Conservation (phyloP, 2,113 vertebrate genomes). For the Rhinoptilus africanus region DNA sequence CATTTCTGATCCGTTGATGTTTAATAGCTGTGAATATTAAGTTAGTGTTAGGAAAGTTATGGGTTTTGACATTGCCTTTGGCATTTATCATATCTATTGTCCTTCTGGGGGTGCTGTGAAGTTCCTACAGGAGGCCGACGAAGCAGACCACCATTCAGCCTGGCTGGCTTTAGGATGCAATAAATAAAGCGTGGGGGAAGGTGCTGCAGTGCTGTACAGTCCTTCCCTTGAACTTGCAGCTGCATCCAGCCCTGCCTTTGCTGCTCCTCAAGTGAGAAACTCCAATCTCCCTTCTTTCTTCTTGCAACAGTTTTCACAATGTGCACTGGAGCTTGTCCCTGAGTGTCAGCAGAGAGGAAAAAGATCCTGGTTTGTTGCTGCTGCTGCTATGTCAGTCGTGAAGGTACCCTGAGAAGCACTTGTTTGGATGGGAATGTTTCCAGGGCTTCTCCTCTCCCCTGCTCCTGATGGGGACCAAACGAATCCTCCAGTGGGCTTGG, state of each 20-base stretch:
- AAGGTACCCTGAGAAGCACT: neutral
- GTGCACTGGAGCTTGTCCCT: rapidly evolving
- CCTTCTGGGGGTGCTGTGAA: neutral
- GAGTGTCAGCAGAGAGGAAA: neutral
- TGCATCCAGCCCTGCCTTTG: neutral
- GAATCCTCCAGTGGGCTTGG: neutral
- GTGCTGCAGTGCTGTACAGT: neutral
- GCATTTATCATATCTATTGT: neutral
- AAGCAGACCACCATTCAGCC: neutral
- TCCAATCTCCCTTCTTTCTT: neutral
- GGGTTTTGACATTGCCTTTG: neutral
- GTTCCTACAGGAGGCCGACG: neutral
- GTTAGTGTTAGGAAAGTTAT: neutral
- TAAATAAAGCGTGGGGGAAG: neutral
- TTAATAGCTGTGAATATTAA: neutral
- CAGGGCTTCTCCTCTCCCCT: neutral
- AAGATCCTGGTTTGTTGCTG: neutral
- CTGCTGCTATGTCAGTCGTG: rapidly evolving
- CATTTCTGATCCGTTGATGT: neutral
- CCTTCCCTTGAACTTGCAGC: neutral
- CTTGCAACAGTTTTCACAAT: neutral
- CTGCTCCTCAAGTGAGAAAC: neutral
- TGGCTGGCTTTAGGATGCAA: neutral
- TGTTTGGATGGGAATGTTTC: neutral
- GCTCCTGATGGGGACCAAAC: neutral